Evolutionary conservation across 2,113 vertebrate species (phyloP), one percentile per base, ranked within the genome.

Genomic region (Carassius auratus): DNA sequence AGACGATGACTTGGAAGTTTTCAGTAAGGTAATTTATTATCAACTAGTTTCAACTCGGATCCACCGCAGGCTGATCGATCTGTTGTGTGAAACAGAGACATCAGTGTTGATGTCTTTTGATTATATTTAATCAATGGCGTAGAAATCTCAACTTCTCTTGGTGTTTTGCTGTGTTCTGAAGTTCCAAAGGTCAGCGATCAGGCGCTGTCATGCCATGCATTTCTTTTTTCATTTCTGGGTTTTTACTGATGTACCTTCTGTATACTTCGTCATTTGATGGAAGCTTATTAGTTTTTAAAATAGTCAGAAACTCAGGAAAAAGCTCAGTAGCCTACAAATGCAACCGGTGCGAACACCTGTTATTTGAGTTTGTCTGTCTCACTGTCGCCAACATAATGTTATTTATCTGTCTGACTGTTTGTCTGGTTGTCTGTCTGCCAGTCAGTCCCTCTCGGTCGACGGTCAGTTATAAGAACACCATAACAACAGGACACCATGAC

Each of bases 1-100:
- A 76, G 95, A 95, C 90, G 95, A 95, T 1, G 95, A 96, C 88
- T 90, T 96, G 88, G 95, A 96, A 86, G 95, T 96, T 59, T 96
- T 94, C 91, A 95, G 89, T 64, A 94, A 96, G 95, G 95, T 95
- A 92, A 87, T 12, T 73, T 17, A 38, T 15, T n/a, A 19, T n/a
- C 15, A 30, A 52, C 30, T 68, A 13, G 12, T 61, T 30, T 5
- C 4, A 15, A 61, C n/a, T 21, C 38, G 45, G 23, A 19, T 52
- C 59, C 17, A 12, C 4, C 42, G 52, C 4, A 30, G 8, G 17
- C 8, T 42, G 75, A 38, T 33, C 0, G 33, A 38, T 38, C 33
- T 10, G 19, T 21, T 21, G 17, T n/a, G 30, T 38, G 12, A 61
- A n/a, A 14, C 12, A 4, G 6, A 10, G 7, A n/a, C 77, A 26